These are phyloP conservation scores for Melinopterus prodromus DNA, from an alignment of 2,888 invertebrate species.

Conservation along the genomic window DNA sequence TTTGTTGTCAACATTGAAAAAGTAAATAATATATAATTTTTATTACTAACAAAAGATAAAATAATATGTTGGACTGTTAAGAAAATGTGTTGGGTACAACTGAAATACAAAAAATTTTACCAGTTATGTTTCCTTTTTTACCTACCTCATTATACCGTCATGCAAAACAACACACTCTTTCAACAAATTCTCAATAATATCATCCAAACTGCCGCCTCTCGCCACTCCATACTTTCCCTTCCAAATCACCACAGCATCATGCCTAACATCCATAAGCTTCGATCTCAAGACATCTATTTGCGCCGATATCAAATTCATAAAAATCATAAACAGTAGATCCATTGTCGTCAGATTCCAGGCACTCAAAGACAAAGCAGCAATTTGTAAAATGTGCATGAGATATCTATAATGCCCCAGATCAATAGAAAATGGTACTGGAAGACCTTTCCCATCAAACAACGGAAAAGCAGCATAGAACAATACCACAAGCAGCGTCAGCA, in stretches of 20 bases:
- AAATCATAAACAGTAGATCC: slow-evolving; percentile 27
- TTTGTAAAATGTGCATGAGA: slow-evolving; percentile 28
- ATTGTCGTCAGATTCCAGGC: slow-evolving; percentile 29
- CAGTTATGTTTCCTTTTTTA: not conserved
- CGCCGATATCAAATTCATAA: slow-evolving; percentile 27
- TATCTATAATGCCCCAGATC: slow-evolving; percentile 16
- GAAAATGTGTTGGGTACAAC: too few species aligned
- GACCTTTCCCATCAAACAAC: slow-evolving; percentile 14
- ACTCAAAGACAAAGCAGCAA: not conserved
- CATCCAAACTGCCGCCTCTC: not conserved
- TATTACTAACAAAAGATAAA: too few species aligned
- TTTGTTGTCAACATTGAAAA: too few species aligned
- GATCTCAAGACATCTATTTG: slow-evolving; percentile 27
- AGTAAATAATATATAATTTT: too few species aligned
- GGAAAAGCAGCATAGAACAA: slow-evolving; percentile 22
- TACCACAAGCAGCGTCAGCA: not conserved
- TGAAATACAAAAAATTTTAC: too few species aligned
- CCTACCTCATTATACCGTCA: slow-evolving; percentile 28
- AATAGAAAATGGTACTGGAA: slow-evolving; percentile 28
- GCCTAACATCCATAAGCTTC: slow-evolving; percentile 5
- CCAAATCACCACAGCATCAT: not conserved
- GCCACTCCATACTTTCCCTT: not conserved
- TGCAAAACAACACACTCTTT: slow-evolving; percentile 28
- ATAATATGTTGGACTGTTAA: too few species aligned
- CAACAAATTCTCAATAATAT: not conserved